Conservation (phyloP, 2,888 invertebrate genomes). For the Cotesia congregata region DNA sequence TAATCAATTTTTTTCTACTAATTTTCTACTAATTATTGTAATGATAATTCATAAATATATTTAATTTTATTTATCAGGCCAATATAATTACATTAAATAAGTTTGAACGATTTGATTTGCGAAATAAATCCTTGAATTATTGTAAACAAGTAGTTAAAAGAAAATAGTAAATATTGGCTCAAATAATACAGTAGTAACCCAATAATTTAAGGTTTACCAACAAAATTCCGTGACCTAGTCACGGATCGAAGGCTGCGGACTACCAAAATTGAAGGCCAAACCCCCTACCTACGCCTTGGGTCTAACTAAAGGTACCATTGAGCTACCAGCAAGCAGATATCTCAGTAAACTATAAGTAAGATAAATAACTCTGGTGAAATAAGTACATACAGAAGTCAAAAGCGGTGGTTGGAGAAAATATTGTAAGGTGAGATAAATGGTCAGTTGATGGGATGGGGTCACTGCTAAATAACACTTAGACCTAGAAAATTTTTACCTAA, state of each 20-base stretch:
- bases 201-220: slow-evolving; percentile 29
- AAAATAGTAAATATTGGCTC: background rate
- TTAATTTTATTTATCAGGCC: no score
- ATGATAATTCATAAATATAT: no score
- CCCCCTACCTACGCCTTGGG: background rate
- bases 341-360: slow-evolving; percentile 27
- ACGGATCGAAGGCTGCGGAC: slow-evolving; percentile 37
- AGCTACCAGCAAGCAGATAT: slow-evolving; percentile 38
- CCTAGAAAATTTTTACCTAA: slow-evolving; percentile 31
- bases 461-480: background rate
- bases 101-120: no score
- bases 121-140: background rate
- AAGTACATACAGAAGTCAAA: slow-evolving; percentile 17
- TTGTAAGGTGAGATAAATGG: background rate
- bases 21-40: no score
- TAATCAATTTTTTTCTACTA: no score
- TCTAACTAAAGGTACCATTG: slow-evolving; percentile 13
- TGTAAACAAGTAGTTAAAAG: background rate
- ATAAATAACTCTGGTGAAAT: slow-evolving; percentile 18
- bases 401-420: slow-evolving; percentile 32
- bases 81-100: no score
- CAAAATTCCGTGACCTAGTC: slow-evolving; percentile 44
- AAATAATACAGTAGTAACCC: slow-evolving; percentile 27
- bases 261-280: background rate
- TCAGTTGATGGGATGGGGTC: slow-evolving; percentile 1